Conservation (phyloP, 2,797 vertebrate species). For the Alosa sapidissima region DNA sequence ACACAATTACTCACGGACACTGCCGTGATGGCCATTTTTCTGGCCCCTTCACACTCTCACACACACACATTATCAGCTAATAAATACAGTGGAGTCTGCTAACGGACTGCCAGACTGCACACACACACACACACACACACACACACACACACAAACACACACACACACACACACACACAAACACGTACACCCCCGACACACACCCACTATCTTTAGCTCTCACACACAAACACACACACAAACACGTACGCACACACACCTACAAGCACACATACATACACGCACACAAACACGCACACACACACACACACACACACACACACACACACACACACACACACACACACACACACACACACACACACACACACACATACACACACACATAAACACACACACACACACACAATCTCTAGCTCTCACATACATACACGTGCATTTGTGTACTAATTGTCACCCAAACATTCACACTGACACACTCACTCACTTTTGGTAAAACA, state of each 20-base stretch:
- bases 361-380: too few relatives aligned
- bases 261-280: neutral
- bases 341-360: neutral
- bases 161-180: neutral
- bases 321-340: neutral
- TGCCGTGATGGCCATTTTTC: conserved; percentile 42
- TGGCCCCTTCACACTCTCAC: neutral
- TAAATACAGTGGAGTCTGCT: neutral
- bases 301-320: neutral
- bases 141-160: neutral
- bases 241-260: neutral
- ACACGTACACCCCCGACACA: too few relatives aligned
- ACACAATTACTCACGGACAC: conserved; percentile 36
- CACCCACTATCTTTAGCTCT: too few relatives aligned
- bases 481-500: neutral
- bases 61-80: neutral
- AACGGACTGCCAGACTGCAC: neutral
- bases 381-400: neutral
- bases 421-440: too few relatives aligned
- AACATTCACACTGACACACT: too few relatives aligned
- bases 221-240: neutral
- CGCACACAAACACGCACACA: neutral
- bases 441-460: too few relatives aligned
- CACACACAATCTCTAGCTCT: too few relatives aligned
- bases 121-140: neutral